Percentiles rank a stretch among this genome's conserved stretches.
These are phyloP conservation scores for Epirrhoe tristata DNA, from an alignment of 2,888 invertebrate genomes.

Conservation along the genomic window DNA sequence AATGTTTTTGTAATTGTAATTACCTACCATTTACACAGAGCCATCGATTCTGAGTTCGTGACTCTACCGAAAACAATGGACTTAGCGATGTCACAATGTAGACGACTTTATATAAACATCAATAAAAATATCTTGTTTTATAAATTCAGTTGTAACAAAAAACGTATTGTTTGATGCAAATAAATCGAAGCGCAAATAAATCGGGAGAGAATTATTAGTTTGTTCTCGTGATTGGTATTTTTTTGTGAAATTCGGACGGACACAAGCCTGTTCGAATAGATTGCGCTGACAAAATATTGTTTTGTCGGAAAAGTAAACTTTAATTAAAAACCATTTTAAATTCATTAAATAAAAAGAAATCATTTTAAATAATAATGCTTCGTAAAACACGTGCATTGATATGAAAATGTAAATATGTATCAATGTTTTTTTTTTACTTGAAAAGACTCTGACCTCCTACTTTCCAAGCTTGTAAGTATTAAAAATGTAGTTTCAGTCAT, in stretches of 20 bases:
- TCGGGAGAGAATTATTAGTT: constrained; percentile 42
- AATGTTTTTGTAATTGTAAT: constrained; percentile 64
- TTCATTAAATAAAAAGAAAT: too few species aligned
- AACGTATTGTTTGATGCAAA: constrained; percentile 52
- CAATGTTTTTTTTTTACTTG: too few species aligned
- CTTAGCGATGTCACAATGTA: constrained; percentile 64
- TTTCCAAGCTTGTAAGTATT: too few species aligned
- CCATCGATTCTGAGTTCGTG: constrained; percentile 73
- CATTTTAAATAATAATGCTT: background rate
- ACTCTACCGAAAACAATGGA: constrained; percentile 80
- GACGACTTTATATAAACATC: constrained; percentile 68
- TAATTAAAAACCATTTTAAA: background rate
- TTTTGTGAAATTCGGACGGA: constrained; percentile 26
- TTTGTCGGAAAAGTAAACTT: background rate
- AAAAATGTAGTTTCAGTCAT: too few species aligned
- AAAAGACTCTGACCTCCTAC: too few species aligned
- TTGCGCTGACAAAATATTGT: constrained; percentile 18
- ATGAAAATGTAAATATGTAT: too few species aligned
- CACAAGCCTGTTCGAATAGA: constrained; percentile 25
- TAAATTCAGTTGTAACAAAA: constrained; percentile 46
- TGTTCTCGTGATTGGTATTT: constrained; percentile 39
- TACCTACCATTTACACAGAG: constrained; percentile 57
- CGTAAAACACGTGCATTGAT: background rate
- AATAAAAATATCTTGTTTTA: constrained; percentile 55
- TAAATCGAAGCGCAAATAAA: constrained; percentile 43